Evolutionary conservation across 1,140 invertebrate genomes (phyloP), one percentile per base, ranked within the genome.

Genomic region (Harlomillsia oculata): DNA sequence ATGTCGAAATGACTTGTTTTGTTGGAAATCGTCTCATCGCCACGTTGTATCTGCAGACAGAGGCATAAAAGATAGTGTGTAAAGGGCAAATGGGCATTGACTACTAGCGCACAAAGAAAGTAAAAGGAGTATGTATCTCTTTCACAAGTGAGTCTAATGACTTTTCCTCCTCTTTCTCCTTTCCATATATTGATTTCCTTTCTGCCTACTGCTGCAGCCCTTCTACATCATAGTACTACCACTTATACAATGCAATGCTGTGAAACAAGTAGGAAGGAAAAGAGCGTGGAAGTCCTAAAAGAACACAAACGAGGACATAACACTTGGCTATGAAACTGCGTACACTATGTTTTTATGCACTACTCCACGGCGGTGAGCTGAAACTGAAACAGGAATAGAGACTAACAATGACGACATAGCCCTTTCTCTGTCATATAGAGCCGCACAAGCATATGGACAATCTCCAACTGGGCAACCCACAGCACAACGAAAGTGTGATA

Each of bases 111-210:
- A n/a, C n/a, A n/a, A 53, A 43, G 28, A 53, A 32, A 46, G 46
- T 21, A 43, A 30, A 34, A 55, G 53, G 41, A 41, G 41, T 55
- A 43, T 56, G 54, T 57, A 57, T 57, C 55, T 57, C 55, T 57
- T 57, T 57, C 55, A 57, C 55, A 57, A 59, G 56, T 39, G 41
- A 59, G 50, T 59, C 56, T 59, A 59, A 59, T 59, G 56, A 59
- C 56, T 59, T 59, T 53, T 59, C 51, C 41, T 41, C 34, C 56
- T 45, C 25, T 37, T 32, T 39, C 56, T 59, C 41, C 49, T 53
- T 49, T 59, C 56, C 56, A 59, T 59, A 59, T 59, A 59, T 59
- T 43, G 56, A 59, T 59, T 39, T 53, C 50, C 48, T 32, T 46
- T 48, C 36, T 18, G 28, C 45, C 14, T 32, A 45, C 43, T 14